Evolutionary conservation across 2,888 invertebrate species (phyloP).

Genomic region (Drosophila dives): DNA sequence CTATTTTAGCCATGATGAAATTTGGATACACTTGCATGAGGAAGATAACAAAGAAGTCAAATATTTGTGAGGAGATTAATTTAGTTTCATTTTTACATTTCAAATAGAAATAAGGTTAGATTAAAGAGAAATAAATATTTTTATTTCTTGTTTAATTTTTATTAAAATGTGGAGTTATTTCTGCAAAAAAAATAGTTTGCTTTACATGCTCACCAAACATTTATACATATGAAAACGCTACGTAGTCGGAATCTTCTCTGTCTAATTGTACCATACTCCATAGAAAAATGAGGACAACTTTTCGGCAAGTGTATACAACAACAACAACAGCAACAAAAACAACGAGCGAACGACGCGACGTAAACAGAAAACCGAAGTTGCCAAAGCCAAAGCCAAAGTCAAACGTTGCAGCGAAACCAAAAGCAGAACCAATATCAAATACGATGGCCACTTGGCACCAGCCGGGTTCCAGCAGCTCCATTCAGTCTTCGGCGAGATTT

Average conservation of each 20-base stretch:
- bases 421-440: constrained; percentile 27
- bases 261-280: not conserved
- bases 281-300: not conserved
- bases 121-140: not conserved
- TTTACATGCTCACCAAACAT: not conserved
- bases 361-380: constrained; percentile 63
- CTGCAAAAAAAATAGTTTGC: not conserved
- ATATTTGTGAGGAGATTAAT: not conserved
- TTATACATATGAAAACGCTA: no score
- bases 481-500: constrained; percentile 85
- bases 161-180: not conserved
- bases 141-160: not conserved
- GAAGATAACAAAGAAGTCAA: not conserved
- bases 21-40: not conserved
- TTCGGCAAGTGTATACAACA: constrained; percentile 18
- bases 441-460: constrained; percentile 43
- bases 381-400: constrained; percentile 15
- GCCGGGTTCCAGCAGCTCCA: constrained; percentile 42
- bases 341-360: constrained; percentile 35
- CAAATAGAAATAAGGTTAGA: no score
- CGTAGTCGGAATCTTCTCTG: not conserved
- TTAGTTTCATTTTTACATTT: no score
- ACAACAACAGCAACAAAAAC: constrained; percentile 18
- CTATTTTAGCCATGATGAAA: not conserved
- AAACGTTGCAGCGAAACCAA: constrained; percentile 18